Evolutionary conservation across 2,797 vertebrate species (phyloP).

Genomic region (Spheniscus humboldti): DNA sequence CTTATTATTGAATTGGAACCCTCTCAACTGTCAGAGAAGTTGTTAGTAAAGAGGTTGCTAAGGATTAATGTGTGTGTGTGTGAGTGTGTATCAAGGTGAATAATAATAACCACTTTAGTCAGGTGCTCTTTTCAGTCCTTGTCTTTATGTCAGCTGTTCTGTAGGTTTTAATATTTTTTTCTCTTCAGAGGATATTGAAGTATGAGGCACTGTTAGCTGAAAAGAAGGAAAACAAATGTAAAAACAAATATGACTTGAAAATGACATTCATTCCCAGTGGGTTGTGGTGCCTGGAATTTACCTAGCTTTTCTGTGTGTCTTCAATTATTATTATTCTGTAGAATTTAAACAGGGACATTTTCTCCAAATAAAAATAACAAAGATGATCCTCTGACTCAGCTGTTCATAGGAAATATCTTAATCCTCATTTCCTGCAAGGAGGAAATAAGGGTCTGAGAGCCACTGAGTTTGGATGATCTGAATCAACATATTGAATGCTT

Average conservation of each 20-base stretch:
- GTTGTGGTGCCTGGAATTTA: neutral
- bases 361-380: neutral
- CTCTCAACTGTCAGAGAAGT: neutral
- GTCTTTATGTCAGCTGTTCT: slow-evolving; percentile 32
- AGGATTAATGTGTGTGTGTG: neutral
- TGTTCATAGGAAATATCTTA: neutral
- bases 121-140: slow-evolving; percentile 31
- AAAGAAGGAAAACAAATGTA: slow-evolving; percentile 40
- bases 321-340: slow-evolving; percentile 41
- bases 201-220: neutral
- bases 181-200: slow-evolving; percentile 49
- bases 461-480: neutral
- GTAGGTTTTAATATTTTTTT: slow-evolving; percentile 33
- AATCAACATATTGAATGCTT: neutral
- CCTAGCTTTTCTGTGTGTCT: neutral
- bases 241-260: slow-evolving; percentile 58
- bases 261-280: neutral
- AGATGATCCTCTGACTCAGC: neutral
- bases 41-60: neutral
- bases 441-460: neutral
- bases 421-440: neutral
- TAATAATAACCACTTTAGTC: slow-evolving; percentile 30
- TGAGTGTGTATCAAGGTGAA: neutral
- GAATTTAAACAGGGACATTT: slow-evolving; percentile 11
- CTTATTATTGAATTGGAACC: neutral